phyloP scores from a whole-genome alignment of 2,113 vertebrate genomes.

The Prolemur simus region DNA sequence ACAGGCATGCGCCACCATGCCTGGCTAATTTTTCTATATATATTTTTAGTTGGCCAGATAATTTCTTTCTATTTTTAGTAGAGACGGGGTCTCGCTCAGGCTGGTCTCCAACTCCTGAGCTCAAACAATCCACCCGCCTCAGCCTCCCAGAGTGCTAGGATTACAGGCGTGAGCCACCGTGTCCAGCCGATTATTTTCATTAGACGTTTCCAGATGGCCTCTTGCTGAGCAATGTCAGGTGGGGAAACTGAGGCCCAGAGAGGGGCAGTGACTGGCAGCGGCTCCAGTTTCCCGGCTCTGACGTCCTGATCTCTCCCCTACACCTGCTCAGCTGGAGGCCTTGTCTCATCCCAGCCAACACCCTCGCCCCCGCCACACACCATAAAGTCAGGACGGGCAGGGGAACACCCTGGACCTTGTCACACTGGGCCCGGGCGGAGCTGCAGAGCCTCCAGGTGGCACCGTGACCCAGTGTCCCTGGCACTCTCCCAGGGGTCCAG shows the following conservation, averaged over 20 bases:
- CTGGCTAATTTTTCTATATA: too few relatives aligned
- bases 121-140: too few relatives aligned
- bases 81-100: too few relatives aligned
- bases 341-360: background rate
- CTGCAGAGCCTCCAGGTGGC: background rate
- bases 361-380: accelerated
- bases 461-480: background rate
- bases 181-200: too few relatives aligned
- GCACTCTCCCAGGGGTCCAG: accelerated
- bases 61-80: too few relatives aligned
- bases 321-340: background rate
- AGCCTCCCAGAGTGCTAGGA: too few relatives aligned
- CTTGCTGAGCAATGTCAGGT: background rate
- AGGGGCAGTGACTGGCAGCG: background rate
- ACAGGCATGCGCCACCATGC: too few relatives aligned
- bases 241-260: background rate
- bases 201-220: too few relatives aligned
- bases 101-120: too few relatives aligned
- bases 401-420: background rate
- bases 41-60: too few relatives aligned
- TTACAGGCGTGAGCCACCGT: too few relatives aligned
- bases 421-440: background rate
- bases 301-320: background rate
- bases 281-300: background rate
- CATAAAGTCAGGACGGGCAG: background rate